These are phyloP conservation scores for Bothrops jararaca DNA, from an alignment of 2,113 vertebrate species.

Conservation along the genomic window DNA sequence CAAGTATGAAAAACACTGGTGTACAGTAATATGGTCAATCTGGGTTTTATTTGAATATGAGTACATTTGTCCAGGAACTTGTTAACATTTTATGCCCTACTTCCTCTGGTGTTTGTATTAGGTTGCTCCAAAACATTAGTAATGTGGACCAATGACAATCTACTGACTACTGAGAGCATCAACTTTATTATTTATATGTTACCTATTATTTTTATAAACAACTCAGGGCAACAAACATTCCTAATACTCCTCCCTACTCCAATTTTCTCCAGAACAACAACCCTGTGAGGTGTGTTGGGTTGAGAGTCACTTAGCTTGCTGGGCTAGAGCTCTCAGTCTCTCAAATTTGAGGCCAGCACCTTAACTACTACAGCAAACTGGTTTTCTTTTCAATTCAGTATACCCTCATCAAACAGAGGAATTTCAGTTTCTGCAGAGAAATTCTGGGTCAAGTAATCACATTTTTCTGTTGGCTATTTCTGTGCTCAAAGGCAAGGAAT, in stretches of 20 bases:
- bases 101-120: not conserved
- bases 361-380: not conserved
- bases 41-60: not conserved
- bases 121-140: not conserved
- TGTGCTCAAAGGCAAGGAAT: not conserved
- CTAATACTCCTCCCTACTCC: not conserved
- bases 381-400: not conserved
- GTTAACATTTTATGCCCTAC: not conserved
- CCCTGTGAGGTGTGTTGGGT: not conserved
- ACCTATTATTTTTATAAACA: not conserved
- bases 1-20: not conserved
- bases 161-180: not conserved
- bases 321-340: not conserved
- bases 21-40: not conserved
- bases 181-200: not conserved
- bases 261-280: not conserved
- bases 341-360: not conserved
- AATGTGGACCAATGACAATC: not conserved
- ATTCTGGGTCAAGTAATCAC: not conserved
- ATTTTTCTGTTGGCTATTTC: not conserved
- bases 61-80: not conserved
- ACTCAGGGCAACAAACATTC: not conserved
- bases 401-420: not conserved
- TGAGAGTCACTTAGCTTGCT: not conserved
- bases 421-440: not conserved